A percentile compares a stretch with the other conserved stretches of the same genome.
These are phyloP conservation scores for Dicyrtomina minuta DNA, from an alignment of 2,888 invertebrate species.

Conservation along the genomic window DNA sequence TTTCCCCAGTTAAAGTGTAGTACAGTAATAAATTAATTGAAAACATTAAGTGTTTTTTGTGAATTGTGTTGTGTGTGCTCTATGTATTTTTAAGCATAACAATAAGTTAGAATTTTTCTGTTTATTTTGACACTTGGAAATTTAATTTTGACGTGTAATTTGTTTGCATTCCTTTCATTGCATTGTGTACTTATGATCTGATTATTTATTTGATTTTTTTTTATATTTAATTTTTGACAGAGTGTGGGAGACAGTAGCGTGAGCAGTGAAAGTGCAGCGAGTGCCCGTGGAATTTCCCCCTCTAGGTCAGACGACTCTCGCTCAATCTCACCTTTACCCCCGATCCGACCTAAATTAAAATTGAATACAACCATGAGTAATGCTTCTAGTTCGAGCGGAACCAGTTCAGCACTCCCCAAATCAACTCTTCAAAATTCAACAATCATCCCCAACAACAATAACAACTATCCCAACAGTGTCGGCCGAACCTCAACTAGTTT, in stretches of 20 bases:
- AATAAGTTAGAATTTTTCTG: too few species aligned
- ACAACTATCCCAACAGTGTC: too few species aligned
- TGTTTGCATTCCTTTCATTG: not conserved
- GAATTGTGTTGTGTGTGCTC: too few species aligned
- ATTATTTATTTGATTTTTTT: too few species aligned
- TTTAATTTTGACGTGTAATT: too few species aligned
- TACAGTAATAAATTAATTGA: too few species aligned
- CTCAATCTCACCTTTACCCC: constrained; percentile 53
- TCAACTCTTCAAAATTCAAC: constrained; percentile 29
- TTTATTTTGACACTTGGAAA: too few species aligned
- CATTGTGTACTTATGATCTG: not conserved
- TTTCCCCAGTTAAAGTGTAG: too few species aligned
- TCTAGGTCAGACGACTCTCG: constrained; percentile 63
- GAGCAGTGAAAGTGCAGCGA: constrained; percentile 60
- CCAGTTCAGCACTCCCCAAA: constrained; percentile 39
- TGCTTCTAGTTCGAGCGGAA: constrained; percentile 43
- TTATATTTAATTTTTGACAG: too few species aligned
- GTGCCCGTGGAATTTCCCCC: constrained; percentile 62
- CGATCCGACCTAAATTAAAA: constrained; percentile 40
- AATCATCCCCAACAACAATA: constrained; percentile 17
- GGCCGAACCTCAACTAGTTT: not conserved
- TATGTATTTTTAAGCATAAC: too few species aligned
- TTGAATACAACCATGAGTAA: constrained; percentile 44
- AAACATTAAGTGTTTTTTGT: too few species aligned
- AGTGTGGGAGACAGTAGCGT: constrained; percentile 58